Evolutionary conservation across 2,888 invertebrate genomes (phyloP).

Genomic region (Chymomyza procnemis): DNA sequence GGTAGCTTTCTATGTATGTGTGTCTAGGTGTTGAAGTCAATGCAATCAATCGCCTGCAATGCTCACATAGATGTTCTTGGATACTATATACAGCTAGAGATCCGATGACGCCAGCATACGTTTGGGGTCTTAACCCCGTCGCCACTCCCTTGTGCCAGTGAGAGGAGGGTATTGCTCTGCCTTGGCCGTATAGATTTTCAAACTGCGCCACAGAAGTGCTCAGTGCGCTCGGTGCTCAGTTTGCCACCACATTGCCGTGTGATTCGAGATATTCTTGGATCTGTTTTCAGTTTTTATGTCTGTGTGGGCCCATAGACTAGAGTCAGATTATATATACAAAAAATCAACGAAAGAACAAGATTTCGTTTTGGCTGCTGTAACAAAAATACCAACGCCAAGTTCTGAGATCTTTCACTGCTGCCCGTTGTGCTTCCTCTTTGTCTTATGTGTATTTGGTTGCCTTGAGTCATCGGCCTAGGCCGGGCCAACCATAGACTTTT

Average conservation of each 20-base stretch:
- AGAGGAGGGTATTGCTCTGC: not conserved
- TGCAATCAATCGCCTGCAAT: not conserved
- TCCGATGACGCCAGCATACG: not conserved
- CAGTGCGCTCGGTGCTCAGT: not conserved
- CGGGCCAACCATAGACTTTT: not conserved
- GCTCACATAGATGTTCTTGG: not conserved
- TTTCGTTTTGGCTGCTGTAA: slow-evolving; percentile 61
- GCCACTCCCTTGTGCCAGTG: not conserved
- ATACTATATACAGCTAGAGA: too few species aligned
- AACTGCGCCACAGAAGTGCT: slow-evolving; percentile 45
- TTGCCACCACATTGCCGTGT: slow-evolving; percentile 19
- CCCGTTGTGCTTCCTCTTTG: slow-evolving; percentile 7
- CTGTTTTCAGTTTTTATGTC: slow-evolving; percentile 67
- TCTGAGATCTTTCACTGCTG: slow-evolving; percentile 30
- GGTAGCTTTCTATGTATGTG: not conserved
- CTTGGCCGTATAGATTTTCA: slow-evolving; percentile 7
- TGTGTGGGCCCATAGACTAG: slow-evolving; percentile 45
- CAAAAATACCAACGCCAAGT: slow-evolving; percentile 75
- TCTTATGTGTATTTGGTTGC: slow-evolving; percentile 25
- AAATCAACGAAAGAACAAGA: not conserved
- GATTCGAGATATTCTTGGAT: slow-evolving; percentile 78
- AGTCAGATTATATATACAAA: slow-evolving; percentile 69
- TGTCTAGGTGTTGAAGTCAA: not conserved
- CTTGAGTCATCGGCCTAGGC: slow-evolving; percentile 72
- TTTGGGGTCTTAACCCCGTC: not conserved